A percentile compares a stretch with the other conserved stretches of the same genome.
These are phyloP conservation scores for Ernsta delagoae DNA, from an alignment of 2,888 invertebrate genomes.

Conservation along the genomic window DNA sequence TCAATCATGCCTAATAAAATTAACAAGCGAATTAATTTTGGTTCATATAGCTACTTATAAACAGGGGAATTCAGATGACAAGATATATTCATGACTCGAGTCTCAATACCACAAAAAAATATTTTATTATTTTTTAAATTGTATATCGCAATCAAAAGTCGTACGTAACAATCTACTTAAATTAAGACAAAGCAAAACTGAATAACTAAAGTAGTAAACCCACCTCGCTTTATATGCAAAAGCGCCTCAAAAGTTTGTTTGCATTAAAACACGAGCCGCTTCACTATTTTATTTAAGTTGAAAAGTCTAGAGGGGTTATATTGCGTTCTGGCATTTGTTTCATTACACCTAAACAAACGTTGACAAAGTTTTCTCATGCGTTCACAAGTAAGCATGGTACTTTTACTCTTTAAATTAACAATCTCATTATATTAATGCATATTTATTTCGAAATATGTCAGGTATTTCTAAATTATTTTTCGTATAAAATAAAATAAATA, in stretches of 20 bases:
- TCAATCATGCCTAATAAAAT: slow-evolving; percentile 19
- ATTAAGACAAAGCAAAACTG: slow-evolving; percentile 82
- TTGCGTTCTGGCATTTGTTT: slow-evolving; percentile 84
- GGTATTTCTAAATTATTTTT: slow-evolving; percentile 39
- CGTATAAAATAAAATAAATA: slow-evolving; percentile 46
- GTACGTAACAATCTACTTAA: slow-evolving; percentile 52
- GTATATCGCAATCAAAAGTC: slow-evolving; percentile 29
- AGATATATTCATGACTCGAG: slow-evolving; percentile 67
- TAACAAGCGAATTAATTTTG: neutral
- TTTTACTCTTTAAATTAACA: slow-evolving; percentile 52
- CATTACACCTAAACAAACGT: slow-evolving; percentile 63
- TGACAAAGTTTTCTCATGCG: slow-evolving; percentile 58
- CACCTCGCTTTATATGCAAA: slow-evolving; percentile 85
- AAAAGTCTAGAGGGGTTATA: slow-evolving; percentile 83
- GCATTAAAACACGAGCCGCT: slow-evolving; percentile 85
- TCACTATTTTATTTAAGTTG: slow-evolving; percentile 83
- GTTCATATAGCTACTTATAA: no score
- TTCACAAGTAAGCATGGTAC: slow-evolving; percentile 70
- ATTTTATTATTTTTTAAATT: slow-evolving; percentile 56
- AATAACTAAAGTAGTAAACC: slow-evolving; percentile 82
- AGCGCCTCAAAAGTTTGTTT: slow-evolving; percentile 85
- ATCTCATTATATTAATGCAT: slow-evolving; percentile 65
- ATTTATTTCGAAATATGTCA: slow-evolving; percentile 39
- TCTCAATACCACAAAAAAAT: slow-evolving; percentile 49
- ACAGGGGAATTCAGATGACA: neutral